Percentiles rank a stretch among this genome's conserved stretches.
Conservation (phyloP, 2,797 vertebrate genomes). For the Sitta carolinensis region DNA sequence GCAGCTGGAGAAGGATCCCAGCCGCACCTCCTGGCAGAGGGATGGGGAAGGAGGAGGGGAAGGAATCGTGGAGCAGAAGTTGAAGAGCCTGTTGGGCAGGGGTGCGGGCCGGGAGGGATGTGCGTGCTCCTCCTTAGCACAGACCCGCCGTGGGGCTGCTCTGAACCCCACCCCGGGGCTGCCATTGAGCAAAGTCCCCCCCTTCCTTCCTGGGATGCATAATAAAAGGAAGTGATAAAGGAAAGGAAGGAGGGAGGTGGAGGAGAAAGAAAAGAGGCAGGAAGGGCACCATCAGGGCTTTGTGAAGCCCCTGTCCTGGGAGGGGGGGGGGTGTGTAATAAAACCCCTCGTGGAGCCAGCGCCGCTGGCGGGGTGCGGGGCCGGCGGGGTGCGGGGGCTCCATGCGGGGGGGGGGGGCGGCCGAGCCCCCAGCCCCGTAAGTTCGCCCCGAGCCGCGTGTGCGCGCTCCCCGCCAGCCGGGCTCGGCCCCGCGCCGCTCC, state of each 20-base stretch:
- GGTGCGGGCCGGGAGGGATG: slow-evolving; percentile 1
- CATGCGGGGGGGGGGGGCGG: neutral
- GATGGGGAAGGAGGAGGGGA: slow-evolving; percentile 15
- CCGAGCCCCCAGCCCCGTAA: neutral
- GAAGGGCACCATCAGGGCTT: slow-evolving; percentile 40
- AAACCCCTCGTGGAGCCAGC: neutral
- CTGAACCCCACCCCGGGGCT: neutral
- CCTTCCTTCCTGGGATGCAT: slow-evolving; percentile 43
- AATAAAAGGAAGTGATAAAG: slow-evolving; percentile 58
- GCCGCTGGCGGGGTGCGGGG: neutral
- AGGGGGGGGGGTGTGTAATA: neutral
- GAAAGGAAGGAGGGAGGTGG: slow-evolving; percentile 59
- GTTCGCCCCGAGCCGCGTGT: neutral
- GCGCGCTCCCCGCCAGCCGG: neutral
- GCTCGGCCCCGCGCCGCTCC: neutral
- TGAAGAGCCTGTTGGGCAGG: slow-evolving; percentile 52
- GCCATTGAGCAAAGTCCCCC: slow-evolving; percentile 12
- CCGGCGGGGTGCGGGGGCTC: neutral
- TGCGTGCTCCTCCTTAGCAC: neutral
- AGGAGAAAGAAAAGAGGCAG: slow-evolving; percentile 43
- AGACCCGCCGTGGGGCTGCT: neutral
- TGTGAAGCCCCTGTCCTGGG: slow-evolving; percentile 1
- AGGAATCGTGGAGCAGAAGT: slow-evolving; percentile 33
- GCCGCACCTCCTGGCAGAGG: slow-evolving; percentile 40
- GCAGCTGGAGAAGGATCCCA: slow-evolving; percentile 7